phyloP scores from a whole-genome alignment of 1,140 invertebrate genomes.

The Mamestra configurata region DNA sequence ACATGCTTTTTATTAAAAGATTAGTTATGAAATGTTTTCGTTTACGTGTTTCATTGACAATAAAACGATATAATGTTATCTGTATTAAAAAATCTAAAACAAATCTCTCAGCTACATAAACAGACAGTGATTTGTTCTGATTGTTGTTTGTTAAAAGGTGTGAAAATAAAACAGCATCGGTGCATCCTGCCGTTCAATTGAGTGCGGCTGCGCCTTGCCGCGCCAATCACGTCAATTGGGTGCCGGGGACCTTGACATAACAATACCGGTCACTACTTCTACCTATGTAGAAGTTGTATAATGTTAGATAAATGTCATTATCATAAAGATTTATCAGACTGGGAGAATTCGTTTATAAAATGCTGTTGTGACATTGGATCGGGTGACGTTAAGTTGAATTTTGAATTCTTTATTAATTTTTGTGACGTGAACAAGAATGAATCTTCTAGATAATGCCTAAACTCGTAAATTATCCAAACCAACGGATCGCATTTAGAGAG shows the following conservation, averaged over 20 bases:
- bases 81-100: not conserved
- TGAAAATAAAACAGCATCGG: constrained; percentile 19
- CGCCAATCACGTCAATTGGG: constrained; percentile 41
- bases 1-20: too few species aligned
- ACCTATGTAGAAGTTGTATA: not conserved
- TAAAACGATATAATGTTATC: too few species aligned
- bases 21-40: too few species aligned
- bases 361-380: too few species aligned
- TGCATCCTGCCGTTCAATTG: constrained; percentile 41
- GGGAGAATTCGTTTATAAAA: too few species aligned
- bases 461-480: too few species aligned
- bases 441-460: too few species aligned
- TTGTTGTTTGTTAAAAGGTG: not conserved
- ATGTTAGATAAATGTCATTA: not conserved
- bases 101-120: not conserved
- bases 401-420: too few species aligned
- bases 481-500: too few species aligned
- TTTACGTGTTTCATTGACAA: too few species aligned
- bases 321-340: not conserved
- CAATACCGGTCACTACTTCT: not conserved
- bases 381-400: too few species aligned
- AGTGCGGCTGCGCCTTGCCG: constrained; percentile 36
- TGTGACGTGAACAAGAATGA: too few species aligned
- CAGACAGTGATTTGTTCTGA: not conserved
- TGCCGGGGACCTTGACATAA: constrained; percentile 40